Evolutionary conservation across 2,113 vertebrate genomes (phyloP), one percentile per base, ranked within the genome.

Genomic region (Nematolebias whitei): DNA sequence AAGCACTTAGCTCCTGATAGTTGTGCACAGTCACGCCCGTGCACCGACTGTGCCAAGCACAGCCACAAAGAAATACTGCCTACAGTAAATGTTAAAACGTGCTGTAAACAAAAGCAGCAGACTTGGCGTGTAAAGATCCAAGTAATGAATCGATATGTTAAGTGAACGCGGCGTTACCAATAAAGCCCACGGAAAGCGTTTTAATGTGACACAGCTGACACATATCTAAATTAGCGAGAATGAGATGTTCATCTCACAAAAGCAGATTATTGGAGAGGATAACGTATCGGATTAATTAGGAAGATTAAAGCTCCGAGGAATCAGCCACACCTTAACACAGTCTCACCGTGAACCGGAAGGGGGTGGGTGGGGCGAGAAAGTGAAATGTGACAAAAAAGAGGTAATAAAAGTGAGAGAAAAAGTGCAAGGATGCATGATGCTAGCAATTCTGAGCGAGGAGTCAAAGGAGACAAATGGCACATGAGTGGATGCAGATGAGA

Each of bases 401-500:
- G 71, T 71, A 78, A 83, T 77, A 72, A 80, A 58, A 53, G 55
- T 49, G n/a, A n/a, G n/a, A n/a, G 68, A 82, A 35, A 8, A 79
- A 77, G 65, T 23, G 62, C 74, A 79, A 79, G 80, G 80, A 71
- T 70, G 50, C 12, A 23, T 38, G 63, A 68, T 3, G 68, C 57
- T 44, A 20, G 49, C 6, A 0, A 78, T 83, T 68, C 71, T 69
- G 66, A 60, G 74, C 55, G 48, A 53, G 58, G 48, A 81, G 76
- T 76, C 63, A 68, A 67, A 62, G 57, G 74, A 87, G 79, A 88
- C 55, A 87, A 87, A 88, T 78, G 66, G 60, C 71, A 75, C 51
- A 69, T 49, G 68, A 71, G 74, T 59, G 80, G 80, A 84, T 90
- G 87, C 80, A 88, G 84, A 89, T 87, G 82, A 82, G 85, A 87